phyloP scores from a whole-genome alignment of 2,113 vertebrate genomes.

The Elephantulus edwardii region DNA sequence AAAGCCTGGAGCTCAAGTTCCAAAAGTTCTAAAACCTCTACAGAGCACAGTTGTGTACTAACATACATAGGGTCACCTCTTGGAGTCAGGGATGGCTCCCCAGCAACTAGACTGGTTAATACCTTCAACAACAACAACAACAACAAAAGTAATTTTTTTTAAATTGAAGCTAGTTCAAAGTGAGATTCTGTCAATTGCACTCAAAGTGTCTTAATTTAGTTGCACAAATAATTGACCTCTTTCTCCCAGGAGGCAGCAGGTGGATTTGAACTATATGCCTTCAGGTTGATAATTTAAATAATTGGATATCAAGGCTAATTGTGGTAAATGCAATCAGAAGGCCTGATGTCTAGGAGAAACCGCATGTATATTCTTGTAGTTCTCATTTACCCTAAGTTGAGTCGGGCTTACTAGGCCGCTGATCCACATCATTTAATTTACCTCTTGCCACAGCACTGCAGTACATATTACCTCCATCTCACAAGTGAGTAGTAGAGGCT shows the following conservation, averaged over 20 bases:
- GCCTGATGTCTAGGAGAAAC: background rate
- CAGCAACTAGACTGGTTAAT: too few relatives aligned
- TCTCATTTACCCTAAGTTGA: background rate
- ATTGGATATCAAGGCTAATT: background rate
- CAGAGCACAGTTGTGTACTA: too few relatives aligned
- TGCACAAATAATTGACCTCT: background rate
- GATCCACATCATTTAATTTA: background rate
- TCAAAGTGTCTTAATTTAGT: background rate
- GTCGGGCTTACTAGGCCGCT: background rate
- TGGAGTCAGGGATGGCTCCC: too few relatives aligned
- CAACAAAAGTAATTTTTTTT: background rate
- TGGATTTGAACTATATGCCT: too few relatives aligned
- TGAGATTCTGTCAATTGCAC: background rate
- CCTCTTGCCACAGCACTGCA: background rate
- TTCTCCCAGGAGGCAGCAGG: too few relatives aligned
- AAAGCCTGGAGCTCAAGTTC: too few relatives aligned
- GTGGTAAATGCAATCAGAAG: background rate
- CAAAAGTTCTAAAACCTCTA: too few relatives aligned
- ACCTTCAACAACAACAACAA: background rate
- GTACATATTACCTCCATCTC: background rate
- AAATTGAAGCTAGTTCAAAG: background rate
- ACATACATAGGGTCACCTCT: too few relatives aligned
- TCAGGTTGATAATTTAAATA: too few relatives aligned
- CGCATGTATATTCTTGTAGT: background rate
- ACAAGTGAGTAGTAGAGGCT: conserved; percentile 10